Percentiles rank a stretch among this genome's conserved stretches.
Evolutionary conservation across 2,797 vertebrate species (phyloP).

Genomic region (Luscinia megarhynchos): DNA sequence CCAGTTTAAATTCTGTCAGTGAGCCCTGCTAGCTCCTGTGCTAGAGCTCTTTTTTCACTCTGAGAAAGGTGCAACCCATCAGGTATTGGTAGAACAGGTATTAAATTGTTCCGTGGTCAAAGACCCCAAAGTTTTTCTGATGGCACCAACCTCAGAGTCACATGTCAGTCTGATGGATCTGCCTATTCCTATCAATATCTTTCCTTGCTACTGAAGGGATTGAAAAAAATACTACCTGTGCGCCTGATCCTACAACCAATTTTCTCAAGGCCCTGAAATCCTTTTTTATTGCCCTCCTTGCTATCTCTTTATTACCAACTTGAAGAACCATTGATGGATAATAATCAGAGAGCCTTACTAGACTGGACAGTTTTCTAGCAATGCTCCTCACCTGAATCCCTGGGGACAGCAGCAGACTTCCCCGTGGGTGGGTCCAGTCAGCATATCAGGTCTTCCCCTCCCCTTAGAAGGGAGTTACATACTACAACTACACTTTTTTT

Average conservation of each 20-base stretch:
- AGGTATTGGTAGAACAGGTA: background rate
- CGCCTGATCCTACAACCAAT: rapidly evolving
- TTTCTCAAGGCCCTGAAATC: background rate
- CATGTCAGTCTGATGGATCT: background rate
- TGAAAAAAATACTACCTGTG: background rate
- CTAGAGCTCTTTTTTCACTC: background rate
- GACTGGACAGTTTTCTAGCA: background rate
- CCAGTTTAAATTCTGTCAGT: background rate
- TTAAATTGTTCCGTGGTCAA: rapidly evolving
- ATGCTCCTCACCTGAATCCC: background rate
- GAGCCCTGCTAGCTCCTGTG: background rate
- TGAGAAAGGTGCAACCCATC: background rate
- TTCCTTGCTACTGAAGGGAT: background rate
- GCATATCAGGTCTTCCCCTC: background rate
- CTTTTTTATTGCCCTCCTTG: background rate
- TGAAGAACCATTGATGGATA: background rate
- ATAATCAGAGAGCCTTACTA: too few species aligned
- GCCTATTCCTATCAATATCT: background rate
- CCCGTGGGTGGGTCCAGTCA: background rate
- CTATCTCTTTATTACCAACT: background rate
- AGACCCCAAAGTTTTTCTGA: background rate
- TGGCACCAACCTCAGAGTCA: background rate
- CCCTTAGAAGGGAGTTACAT: background rate
- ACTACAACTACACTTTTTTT: background rate
- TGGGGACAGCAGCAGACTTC: too few species aligned